Evolutionary conservation across 2,888 invertebrate species (phyloP).

Genomic region (Drosophila mayaguana): DNA sequence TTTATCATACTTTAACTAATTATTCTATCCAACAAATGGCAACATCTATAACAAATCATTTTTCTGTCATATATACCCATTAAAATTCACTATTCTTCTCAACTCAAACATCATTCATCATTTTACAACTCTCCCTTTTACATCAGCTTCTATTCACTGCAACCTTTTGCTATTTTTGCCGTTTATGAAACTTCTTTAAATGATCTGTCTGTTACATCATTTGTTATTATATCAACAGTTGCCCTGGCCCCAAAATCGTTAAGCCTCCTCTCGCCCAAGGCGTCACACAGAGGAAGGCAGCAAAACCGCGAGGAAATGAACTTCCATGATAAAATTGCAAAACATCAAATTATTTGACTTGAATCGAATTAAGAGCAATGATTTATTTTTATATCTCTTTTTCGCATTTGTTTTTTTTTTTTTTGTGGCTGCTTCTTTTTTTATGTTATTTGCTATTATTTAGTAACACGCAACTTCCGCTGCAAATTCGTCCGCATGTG

Average conservation of each 20-base stretch:
- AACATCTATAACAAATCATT: no score
- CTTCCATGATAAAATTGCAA: slow-evolving; percentile 33
- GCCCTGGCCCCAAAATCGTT: slow-evolving; percentile 51
- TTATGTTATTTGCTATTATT: slow-evolving; percentile 9
- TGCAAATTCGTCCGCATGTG: slow-evolving; percentile 72
- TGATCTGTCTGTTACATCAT: slow-evolving; percentile 28
- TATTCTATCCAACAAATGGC: not conserved
- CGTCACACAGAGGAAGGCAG: slow-evolving; percentile 7
- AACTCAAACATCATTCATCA: no score
- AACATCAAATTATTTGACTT: slow-evolving; percentile 51
- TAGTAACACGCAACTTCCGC: slow-evolving; percentile 71
- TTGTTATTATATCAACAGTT: slow-evolving; percentile 15
- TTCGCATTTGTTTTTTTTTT: slow-evolving; percentile 14
- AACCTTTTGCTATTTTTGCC: not conserved
- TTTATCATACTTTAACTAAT: not conserved
- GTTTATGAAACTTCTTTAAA: not conserved
- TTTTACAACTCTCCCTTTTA: not conserved
- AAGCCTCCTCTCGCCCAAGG: slow-evolving; percentile 15
- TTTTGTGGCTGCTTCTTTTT: slow-evolving; percentile 5
- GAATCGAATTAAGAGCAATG: slow-evolving; percentile 70
- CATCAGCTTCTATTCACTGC: no score
- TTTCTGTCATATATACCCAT: not conserved
- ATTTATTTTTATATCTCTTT: slow-evolving; percentile 40
- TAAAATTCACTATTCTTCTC: not conserved
- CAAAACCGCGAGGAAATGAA: slow-evolving; percentile 46